phyloP scores from a whole-genome alignment of 2,797 vertebrate genomes.

The Enteromius unitaeniatus region DNA sequence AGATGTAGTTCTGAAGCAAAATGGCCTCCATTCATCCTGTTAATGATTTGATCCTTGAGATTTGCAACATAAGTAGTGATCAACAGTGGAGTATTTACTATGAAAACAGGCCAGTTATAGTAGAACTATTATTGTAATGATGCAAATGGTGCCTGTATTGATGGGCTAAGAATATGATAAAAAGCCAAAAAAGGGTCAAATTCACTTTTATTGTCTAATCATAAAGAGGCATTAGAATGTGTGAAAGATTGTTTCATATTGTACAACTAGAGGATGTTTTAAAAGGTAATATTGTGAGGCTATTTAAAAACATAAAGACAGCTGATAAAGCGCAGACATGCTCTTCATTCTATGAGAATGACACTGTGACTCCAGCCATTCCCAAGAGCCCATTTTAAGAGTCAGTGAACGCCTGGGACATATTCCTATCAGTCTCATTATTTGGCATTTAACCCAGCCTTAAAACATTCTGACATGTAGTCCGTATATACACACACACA shows the following conservation, averaged over 20 bases:
- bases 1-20: slow-evolving; percentile 26
- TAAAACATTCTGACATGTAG: neutral
- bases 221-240: neutral
- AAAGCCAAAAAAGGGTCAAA: neutral
- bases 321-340: slow-evolving; percentile 44
- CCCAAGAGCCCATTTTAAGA: slow-evolving; percentile 1
- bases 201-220: neutral
- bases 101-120: neutral
- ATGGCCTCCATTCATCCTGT: neutral
- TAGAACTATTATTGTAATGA: neutral
- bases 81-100: neutral
- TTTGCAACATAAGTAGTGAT: neutral
- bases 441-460: neutral
- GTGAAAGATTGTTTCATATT: neutral
- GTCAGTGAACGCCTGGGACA: neutral
- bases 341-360: slow-evolving; percentile 40
- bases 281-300: slow-evolving; percentile 34
- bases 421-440: neutral
- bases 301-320: slow-evolving; percentile 55
- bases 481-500: neutral
- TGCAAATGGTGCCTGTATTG: neutral
- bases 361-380: slow-evolving; percentile 34
- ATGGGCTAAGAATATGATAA: neutral
- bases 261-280: neutral
- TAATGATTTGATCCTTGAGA: slow-evolving; percentile 13